Conservation (phyloP, 2,113 vertebrate species). For the Girardinichthys multiradiatus region DNA sequence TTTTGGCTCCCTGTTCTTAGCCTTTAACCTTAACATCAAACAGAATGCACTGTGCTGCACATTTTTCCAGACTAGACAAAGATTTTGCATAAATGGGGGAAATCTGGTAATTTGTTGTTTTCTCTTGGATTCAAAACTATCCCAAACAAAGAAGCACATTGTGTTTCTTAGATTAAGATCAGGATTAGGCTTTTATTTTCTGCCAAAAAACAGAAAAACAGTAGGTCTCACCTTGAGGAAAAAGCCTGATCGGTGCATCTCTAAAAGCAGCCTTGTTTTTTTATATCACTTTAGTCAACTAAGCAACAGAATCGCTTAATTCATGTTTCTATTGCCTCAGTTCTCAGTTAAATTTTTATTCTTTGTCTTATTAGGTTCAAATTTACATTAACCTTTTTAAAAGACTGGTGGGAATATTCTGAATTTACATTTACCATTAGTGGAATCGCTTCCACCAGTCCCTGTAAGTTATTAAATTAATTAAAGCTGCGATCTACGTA, state of each 20-base stretch:
- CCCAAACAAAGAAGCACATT: too few species aligned
- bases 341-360: not conserved
- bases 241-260: not conserved
- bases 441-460: not conserved
- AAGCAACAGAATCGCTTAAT: not conserved
- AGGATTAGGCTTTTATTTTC: too few species aligned
- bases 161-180: not conserved
- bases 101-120: too few species aligned
- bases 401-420: constrained; percentile 1
- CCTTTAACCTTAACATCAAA: not conserved
- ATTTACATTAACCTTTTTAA: not conserved
- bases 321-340: not conserved
- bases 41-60: too few species aligned
- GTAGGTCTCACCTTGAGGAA: not conserved
- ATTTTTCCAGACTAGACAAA: too few species aligned
- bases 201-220: not conserved
- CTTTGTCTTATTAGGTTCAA: not conserved
- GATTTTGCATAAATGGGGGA: too few species aligned
- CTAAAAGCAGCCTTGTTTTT: not conserved
- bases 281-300: not conserved
- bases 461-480: not conserved
- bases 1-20: not conserved
- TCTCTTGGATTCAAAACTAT: too few species aligned
- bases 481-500: not conserved
- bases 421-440: not conserved